A percentile compares a stretch with the other conserved stretches of the same genome.
These are phyloP conservation scores for Plutella xylostella DNA, from an alignment of 2,888 invertebrate species.

Conservation along the genomic window DNA sequence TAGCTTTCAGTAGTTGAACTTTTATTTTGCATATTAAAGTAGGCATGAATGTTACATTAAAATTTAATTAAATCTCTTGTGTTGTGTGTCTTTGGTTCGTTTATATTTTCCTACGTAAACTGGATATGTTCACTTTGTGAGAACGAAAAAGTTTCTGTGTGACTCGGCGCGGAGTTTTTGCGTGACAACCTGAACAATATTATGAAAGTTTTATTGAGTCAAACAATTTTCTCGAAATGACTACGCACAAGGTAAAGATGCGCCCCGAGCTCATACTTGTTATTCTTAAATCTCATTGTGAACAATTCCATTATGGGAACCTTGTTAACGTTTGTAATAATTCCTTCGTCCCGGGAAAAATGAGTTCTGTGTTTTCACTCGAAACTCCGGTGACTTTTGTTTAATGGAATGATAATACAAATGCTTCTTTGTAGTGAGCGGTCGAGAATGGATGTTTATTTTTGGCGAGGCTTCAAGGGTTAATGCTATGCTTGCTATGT, in stretches of 20 bases:
- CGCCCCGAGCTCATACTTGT: conserved; percentile 43
- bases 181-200: too few relatives aligned
- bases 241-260: conserved; percentile 27
- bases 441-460: conserved; percentile 33
- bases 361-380: conserved; percentile 67
- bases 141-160: too few relatives aligned
- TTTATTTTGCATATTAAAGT: too few relatives aligned
- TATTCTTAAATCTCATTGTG: conserved; percentile 65
- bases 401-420: conserved; percentile 70
- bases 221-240: conserved; percentile 41
- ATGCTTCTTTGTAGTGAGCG: conserved; percentile 63
- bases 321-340: conserved; percentile 69
- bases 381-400: conserved; percentile 68
- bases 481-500: too few relatives aligned
- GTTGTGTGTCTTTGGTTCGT: not conserved
- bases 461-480: not conserved
- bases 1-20: too few relatives aligned
- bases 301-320: conserved; percentile 64
- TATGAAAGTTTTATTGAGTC: conserved; percentile 26
- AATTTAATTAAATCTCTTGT: not conserved
- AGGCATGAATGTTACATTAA: conserved; percentile 8
- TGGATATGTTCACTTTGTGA: not conserved
- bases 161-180: too few relatives aligned
- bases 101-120: not conserved
- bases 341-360: conserved; percentile 62